Percentiles rank a stretch among this genome's conserved stretches.
Conservation (phyloP, 1,140 invertebrate species). For the Heliothis subflexa region DNA sequence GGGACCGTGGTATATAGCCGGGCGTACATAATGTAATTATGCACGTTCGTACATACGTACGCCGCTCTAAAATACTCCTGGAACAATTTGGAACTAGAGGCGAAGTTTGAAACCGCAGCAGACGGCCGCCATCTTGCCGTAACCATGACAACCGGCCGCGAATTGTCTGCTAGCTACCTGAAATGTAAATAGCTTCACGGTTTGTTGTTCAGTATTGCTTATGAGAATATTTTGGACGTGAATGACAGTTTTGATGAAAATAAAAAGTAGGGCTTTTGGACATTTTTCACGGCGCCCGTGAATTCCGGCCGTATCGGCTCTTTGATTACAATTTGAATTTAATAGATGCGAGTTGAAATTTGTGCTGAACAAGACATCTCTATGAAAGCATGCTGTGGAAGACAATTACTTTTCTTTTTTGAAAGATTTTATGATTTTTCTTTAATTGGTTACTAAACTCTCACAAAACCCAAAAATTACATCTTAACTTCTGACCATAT, state of each 20-base stretch:
- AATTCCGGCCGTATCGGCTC: too few species aligned
- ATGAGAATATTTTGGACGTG: constrained; percentile 19
- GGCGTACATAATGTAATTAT: constrained; percentile 84
- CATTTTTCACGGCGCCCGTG: too few species aligned
- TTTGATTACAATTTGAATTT: too few species aligned
- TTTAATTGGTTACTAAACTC: background rate
- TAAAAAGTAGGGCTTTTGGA: background rate
- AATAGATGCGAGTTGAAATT: too few species aligned
- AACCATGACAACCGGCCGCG: constrained; percentile 78
- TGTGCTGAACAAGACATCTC: too few species aligned
- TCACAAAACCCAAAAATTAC: background rate
- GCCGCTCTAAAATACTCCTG: constrained; percentile 79
- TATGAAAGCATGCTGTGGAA: too few species aligned
- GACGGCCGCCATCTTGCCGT: constrained; percentile 83
- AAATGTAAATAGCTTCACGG: constrained; percentile 78
- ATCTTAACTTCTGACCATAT: background rate
- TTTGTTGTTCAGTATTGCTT: constrained; percentile 71
- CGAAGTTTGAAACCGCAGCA: constrained; percentile 81
- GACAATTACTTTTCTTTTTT: too few species aligned
- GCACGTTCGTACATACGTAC: constrained; percentile 80
- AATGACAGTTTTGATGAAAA: constrained; percentile 1
- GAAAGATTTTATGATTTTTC: too few species aligned
- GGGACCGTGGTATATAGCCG: constrained; percentile 76
- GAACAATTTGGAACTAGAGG: constrained; percentile 85
- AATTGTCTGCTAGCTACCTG: constrained; percentile 82